phyloP scores from a whole-genome alignment of 2,113 vertebrate genomes.

The Taxidea taxus region DNA sequence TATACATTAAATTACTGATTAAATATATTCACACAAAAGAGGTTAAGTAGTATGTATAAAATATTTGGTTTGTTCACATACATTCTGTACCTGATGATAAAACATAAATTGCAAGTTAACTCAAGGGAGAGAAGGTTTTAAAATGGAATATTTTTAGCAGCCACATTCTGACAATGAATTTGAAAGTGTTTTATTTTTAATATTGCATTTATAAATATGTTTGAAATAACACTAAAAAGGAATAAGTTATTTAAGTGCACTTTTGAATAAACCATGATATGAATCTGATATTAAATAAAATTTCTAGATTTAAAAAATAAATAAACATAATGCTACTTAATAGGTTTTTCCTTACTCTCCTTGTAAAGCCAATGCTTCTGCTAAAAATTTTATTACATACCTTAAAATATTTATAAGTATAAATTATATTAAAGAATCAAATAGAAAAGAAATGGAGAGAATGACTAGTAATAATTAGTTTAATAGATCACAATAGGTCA shows the following conservation, averaged over 20 bases:
- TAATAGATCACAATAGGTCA: background rate
- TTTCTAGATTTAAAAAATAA: background rate
- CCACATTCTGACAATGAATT: background rate
- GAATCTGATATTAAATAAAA: background rate
- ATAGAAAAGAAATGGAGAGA: background rate
- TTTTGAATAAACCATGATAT: background rate
- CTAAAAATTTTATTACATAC: background rate
- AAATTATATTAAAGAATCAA: background rate
- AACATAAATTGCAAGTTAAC: background rate
- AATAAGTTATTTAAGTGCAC: background rate
- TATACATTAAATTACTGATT: background rate
- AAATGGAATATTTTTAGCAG: background rate
- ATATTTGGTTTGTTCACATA: background rate
- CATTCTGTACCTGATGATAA: background rate
- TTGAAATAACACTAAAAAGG: background rate
- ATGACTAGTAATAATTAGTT: background rate
- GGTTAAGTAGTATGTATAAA: background rate
- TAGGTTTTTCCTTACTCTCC: background rate
- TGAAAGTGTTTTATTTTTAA: background rate
- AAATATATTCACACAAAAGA: background rate
- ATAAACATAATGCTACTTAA: background rate
- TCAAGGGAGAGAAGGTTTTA: background rate
- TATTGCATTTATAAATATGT: background rate
- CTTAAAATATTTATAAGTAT: background rate
- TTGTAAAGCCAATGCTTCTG: background rate